Conservation (phyloP, 1,140 invertebrate genomes). For the Charaxes varanes region DNA sequence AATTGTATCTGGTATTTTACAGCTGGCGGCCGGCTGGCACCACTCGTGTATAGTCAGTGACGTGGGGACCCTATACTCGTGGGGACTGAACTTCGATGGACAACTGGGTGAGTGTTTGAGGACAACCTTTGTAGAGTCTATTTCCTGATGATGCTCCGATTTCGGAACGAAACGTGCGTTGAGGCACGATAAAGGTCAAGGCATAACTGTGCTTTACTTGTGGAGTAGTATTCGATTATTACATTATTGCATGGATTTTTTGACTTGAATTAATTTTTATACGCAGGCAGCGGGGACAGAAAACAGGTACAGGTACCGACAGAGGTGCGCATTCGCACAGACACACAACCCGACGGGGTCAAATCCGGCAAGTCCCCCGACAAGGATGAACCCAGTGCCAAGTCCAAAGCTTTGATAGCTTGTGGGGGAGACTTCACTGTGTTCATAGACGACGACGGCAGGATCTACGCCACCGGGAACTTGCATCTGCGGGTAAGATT, state of each 20-base stretch:
- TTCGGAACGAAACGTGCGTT: too few relatives aligned
- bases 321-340: slow-evolving; percentile 37
- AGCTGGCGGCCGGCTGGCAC: slow-evolving; percentile 63
- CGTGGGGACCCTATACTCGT: slow-evolving; percentile 44
- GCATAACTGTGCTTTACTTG: too few relatives aligned
- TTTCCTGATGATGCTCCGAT: too few relatives aligned
- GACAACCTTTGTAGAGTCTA: too few relatives aligned
- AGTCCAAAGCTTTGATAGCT: slow-evolving; percentile 40
- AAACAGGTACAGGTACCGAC: slow-evolving; percentile 52
- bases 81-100: slow-evolving; percentile 64
- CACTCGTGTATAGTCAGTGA: slow-evolving; percentile 54
- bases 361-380: slow-evolving; percentile 26
- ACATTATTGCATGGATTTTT: too few relatives aligned
- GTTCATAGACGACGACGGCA: slow-evolving; percentile 52
- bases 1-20: slow-evolving; percentile 15
- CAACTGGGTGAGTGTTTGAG: slow-evolving; percentile 42
- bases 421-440: slow-evolving; percentile 62
- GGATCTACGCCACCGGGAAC: slow-evolving; percentile 49
- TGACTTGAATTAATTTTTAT: too few relatives aligned
- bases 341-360: slow-evolving; percentile 28
- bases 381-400: slow-evolving; percentile 25
- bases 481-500: slow-evolving; percentile 42
- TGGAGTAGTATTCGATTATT: too few relatives aligned
- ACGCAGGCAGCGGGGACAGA: slow-evolving; percentile 58
- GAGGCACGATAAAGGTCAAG: too few relatives aligned